Conservation (phyloP, 2,888 invertebrate genomes). For the Nineta flava region DNA sequence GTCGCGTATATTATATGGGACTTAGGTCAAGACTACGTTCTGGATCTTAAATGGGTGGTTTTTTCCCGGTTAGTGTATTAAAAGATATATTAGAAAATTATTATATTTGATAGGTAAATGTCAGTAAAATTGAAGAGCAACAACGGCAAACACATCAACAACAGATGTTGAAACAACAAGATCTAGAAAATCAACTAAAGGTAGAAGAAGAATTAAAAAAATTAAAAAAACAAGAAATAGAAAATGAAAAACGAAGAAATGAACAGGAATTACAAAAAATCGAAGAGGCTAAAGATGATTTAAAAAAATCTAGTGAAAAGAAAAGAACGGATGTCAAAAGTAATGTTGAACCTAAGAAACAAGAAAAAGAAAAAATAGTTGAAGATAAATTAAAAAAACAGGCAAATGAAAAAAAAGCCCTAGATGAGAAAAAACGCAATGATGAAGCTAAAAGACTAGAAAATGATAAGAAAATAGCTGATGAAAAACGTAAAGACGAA, state of each 20-base stretch:
- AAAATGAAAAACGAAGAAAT: neutral
- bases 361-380: neutral
- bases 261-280: conserved; percentile 14
- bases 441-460: conserved; percentile 28
- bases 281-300: conserved; percentile 20
- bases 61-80: too few relatives aligned
- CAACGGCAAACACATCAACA: conserved; percentile 17
- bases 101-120: too few relatives aligned
- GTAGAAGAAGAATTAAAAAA: conserved; percentile 30
- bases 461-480: conserved; percentile 30
- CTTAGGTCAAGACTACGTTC: too few relatives aligned
- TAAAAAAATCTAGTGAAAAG: conserved; percentile 20
- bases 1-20: too few relatives aligned
- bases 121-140: conserved; percentile 9
- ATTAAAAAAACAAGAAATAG: conserved; percentile 10
- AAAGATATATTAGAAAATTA: too few relatives aligned
- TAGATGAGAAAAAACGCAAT: conserved; percentile 20
- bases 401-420: neutral
- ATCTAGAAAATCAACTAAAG: conserved; percentile 29
- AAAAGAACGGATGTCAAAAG: conserved; percentile 22
- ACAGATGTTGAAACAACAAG: conserved; percentile 27
- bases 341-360: conserved; percentile 7
- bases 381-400: neutral
- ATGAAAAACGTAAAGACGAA: conserved; percentile 33
- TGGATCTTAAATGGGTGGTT: too few relatives aligned